Evolutionary conservation across 2,888 invertebrate species (phyloP).

Genomic region (Lepidochitona cinerea): DNA sequence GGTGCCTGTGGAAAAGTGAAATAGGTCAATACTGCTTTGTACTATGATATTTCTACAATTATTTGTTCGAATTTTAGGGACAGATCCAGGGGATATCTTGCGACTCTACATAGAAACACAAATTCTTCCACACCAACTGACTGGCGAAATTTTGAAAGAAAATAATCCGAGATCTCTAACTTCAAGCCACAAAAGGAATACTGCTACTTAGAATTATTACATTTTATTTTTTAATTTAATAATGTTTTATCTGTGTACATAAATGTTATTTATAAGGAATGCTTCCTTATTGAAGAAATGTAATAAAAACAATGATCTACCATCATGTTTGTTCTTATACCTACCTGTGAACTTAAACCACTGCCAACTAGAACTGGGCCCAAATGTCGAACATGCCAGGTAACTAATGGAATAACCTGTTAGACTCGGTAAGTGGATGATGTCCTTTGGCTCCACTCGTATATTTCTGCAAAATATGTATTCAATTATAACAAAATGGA

Average conservation of each 20-base stretch:
- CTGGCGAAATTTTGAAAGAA: too few relatives aligned
- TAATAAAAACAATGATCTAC: too few relatives aligned
- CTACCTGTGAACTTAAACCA: neutral
- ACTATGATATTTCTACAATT: too few relatives aligned
- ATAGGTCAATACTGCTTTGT: too few relatives aligned
- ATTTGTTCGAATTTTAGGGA: slow-evolving; percentile 12
- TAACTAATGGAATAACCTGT: neutral
- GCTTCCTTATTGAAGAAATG: too few relatives aligned
- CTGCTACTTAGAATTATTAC: too few relatives aligned
- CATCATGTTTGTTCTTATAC: too few relatives aligned
- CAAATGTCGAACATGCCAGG: neutral
- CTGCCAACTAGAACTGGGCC: neutral
- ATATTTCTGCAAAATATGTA: neutral
- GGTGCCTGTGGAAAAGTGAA: too few relatives aligned
- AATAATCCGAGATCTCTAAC: too few relatives aligned
- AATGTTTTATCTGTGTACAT: neutral
- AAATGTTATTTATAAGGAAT: too few relatives aligned
- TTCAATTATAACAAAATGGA: too few relatives aligned
- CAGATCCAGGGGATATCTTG: slow-evolving; percentile 16
- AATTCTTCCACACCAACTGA: neutral
- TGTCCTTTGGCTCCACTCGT: neutral
- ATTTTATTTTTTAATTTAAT: neutral
- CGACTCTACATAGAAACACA: slow-evolving; percentile 14
- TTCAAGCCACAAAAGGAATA: too few relatives aligned
- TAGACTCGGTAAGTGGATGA: neutral